Conservation (phyloP, 2,113 vertebrate species). For the Etia nguti region DNA sequence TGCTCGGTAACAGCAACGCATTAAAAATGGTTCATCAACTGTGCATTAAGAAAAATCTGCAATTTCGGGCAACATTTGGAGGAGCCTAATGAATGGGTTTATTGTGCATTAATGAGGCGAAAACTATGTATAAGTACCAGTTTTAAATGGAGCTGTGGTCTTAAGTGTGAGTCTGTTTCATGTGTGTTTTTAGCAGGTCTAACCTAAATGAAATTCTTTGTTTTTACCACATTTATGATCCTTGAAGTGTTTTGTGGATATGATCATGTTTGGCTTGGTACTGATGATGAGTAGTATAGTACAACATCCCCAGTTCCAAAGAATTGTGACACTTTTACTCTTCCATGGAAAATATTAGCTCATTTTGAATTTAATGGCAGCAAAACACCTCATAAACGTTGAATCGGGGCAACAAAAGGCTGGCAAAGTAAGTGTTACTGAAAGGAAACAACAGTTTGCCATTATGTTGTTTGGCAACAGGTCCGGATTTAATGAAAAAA, state of each 20-base stretch:
- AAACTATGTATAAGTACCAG: not conserved
- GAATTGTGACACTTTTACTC: not conserved
- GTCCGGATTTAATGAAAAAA: not conserved
- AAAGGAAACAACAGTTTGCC: not conserved
- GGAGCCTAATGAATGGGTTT: not conserved
- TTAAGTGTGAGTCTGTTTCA: not conserved
- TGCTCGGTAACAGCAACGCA: not conserved
- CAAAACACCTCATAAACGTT: not conserved
- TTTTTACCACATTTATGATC: not conserved
- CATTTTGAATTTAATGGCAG: not conserved
- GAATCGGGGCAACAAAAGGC: not conserved
- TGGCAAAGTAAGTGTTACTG: not conserved
- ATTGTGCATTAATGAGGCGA: not conserved
- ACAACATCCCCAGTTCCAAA: not conserved
- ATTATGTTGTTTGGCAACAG: not conserved
- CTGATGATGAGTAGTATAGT: not conserved
- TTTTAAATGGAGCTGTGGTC: not conserved
- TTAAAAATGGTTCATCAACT: not conserved
- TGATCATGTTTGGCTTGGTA: not conserved
- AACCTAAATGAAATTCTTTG: not conserved
- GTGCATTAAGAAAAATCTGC: not conserved
- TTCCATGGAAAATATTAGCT: not conserved
- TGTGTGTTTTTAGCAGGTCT: not conserved
- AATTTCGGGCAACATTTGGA: not conserved
- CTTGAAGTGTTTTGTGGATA: not conserved